These are phyloP conservation scores for Diorhabda sublineata DNA, from an alignment of 1,140 invertebrate species.

Conservation along the genomic window DNA sequence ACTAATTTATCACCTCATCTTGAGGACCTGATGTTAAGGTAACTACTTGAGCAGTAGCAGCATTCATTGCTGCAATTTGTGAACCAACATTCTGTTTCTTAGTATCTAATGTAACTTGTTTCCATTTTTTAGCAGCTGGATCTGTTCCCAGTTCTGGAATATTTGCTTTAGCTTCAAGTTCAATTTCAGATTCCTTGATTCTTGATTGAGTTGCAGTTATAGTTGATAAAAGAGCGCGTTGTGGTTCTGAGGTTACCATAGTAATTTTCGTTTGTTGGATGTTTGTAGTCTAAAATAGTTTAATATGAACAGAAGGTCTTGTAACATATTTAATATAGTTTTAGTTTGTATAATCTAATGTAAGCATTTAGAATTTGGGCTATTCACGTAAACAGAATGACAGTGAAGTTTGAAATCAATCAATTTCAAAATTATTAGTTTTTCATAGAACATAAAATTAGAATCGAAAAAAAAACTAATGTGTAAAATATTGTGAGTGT, in stretches of 20 bases:
- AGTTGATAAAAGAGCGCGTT: conserved; percentile 84
- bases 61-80: conserved; percentile 98
- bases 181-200: conserved; percentile 79
- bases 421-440: too few relatives aligned
- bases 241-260: conserved; percentile 80
- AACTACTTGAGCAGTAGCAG: conserved; percentile 91
- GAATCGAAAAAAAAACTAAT: too few relatives aligned
- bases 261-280: conserved; percentile 83
- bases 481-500: too few relatives aligned
- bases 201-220: conserved; percentile 83
- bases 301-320: too few relatives aligned
- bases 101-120: conserved; percentile 88
- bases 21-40: conserved; percentile 81
- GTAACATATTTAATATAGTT: too few relatives aligned
- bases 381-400: too few relatives aligned
- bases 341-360: too few relatives aligned
- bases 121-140: conserved; percentile 85
- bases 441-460: too few relatives aligned
- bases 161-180: conserved; percentile 68
- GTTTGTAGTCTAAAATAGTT: conserved; percentile 45
- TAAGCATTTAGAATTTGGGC: too few relatives aligned
- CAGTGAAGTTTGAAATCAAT: too few relatives aligned
- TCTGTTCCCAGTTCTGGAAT: conserved; percentile 81
- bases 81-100: conserved; percentile 95
- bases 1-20: conserved; percentile 55